These are phyloP conservation scores for Nycteola revayana DNA, from an alignment of 2,888 invertebrate species.

Conservation along the genomic window DNA sequence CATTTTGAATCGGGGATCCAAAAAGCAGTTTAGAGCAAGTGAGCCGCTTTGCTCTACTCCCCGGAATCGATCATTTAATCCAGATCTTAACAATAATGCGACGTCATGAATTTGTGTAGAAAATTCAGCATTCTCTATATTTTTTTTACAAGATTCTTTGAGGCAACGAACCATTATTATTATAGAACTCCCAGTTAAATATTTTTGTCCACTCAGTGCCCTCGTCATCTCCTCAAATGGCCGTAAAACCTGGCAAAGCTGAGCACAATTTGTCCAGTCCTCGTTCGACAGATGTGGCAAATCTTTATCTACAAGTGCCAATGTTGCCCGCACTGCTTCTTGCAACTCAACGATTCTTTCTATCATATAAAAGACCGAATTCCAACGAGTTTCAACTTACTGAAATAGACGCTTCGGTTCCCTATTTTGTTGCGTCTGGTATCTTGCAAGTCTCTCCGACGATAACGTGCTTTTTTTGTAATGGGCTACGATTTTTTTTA, in stretches of 20 bases:
- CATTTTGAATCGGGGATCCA: constrained; percentile 11
- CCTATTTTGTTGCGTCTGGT: constrained; percentile 9
- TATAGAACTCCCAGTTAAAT: constrained; percentile 26
- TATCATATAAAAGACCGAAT: constrained; percentile 37
- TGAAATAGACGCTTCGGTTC: constrained; percentile 29
- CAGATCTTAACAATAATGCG: too few relatives aligned
- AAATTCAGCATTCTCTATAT: too few relatives aligned
- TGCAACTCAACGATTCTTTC: not conserved
- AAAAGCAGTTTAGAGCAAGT: constrained; percentile 5
- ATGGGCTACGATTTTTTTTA: constrained; percentile 30
- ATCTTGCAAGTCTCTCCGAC: constrained; percentile 30
- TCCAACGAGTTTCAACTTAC: constrained; percentile 30
- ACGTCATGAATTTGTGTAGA: too few relatives aligned
- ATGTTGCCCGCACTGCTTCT: not conserved
- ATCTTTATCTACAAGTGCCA: constrained; percentile 1
- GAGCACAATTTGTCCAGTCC: constrained; percentile 2
- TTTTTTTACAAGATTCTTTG: too few relatives aligned
- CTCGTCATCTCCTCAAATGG: constrained; percentile 27
- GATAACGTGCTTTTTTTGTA: constrained; percentile 32
- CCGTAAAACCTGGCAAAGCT: constrained; percentile 9
- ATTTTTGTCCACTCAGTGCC: constrained; percentile 28
- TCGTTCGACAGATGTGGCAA: not conserved
- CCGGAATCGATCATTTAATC: not conserved
- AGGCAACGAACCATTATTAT: constrained; percentile 29
- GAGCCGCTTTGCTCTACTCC: constrained; percentile 10